Evolutionary conservation across 2,113 vertebrate genomes (phyloP), one percentile per base, ranked within the genome.

Genomic region (Heloderma charlesbogerti): DNA sequence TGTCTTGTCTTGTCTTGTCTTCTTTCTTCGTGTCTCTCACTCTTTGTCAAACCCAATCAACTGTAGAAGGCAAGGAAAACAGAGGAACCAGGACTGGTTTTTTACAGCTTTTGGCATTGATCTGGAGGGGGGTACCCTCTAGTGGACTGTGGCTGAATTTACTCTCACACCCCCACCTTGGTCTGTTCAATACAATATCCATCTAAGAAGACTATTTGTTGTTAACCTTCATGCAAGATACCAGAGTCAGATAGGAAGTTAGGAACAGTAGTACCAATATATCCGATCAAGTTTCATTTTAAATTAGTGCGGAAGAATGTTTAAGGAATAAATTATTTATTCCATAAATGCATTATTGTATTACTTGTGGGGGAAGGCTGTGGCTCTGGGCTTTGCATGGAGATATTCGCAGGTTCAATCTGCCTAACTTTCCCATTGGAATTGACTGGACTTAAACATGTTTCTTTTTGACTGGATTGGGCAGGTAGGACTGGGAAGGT

Each of bases 191-290:
- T 13, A 51, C 83, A 54, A 89, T 92, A 75, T 92, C 81, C 91
- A 90, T n/a, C 91, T 20, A 93, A 86, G 86, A 86, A 92, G 92
- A 92, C 83, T 91, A 66, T 91, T 45, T 18, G 92, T 89, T 88
- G 94, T 96, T 97, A 96, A 97, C 95, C 95, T 97, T 97, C 95
- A 93, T 75, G 92, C 93, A 92, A 18, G 91, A 94, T 90, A 90
- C 88, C 84, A 34, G 31, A n/a, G 3, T 34, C 10, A 9, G 25
- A 29, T 79, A 29, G 20, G 4, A 25, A 78, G 6, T 45, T 10
- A 3, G 66, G 37, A 34, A 34, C 34, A 31, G 37, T 7, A 45
- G 71, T 54, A 51, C n/a, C 9, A 72, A 67, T 88, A 45, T 29
- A 31, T 18, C 4, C 29, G 34, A 54, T 16, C 79, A 7, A 51